Conservation (phyloP, 2,888 invertebrate species). For the Muschampia plurimacula region DNA sequence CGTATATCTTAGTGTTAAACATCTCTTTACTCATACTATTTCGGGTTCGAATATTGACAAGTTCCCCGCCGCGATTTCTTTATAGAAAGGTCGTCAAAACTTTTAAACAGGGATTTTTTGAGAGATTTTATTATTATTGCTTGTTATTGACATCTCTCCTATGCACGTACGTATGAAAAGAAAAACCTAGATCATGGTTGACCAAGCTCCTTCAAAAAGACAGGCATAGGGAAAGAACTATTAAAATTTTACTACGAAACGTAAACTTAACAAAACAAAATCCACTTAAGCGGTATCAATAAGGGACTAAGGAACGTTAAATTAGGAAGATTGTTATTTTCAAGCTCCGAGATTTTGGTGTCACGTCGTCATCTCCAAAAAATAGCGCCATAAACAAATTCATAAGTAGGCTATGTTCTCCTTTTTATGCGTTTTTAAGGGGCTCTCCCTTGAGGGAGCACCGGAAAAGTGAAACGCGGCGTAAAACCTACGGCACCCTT, state of each 20-base stretch:
- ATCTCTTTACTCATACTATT: no score
- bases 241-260: neutral
- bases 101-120: no score
- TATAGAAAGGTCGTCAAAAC: no score
- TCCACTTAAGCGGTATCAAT: constrained; percentile 52
- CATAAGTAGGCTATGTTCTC: constrained; percentile 81
- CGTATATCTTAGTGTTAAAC: no score
- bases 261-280: constrained; percentile 15
- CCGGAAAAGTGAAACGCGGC: constrained; percentile 78
- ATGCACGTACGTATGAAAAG: no score
- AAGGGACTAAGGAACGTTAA: constrained; percentile 62
- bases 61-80: no score
- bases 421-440: constrained; percentile 82
- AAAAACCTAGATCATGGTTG: no score
- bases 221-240: no score
- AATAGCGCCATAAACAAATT: constrained; percentile 84
- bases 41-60: no score
- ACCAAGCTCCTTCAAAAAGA: no score
- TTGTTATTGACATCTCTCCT: no score
- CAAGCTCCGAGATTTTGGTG: constrained; percentile 62
- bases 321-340: constrained; percentile 74
- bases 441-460: constrained; percentile 66
- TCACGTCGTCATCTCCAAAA: constrained; percentile 59
- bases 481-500: constrained; percentile 75
- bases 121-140: no score